Evolutionary conservation across 2,888 invertebrate species (phyloP).

Genomic region (Nomada goodeniana): DNA sequence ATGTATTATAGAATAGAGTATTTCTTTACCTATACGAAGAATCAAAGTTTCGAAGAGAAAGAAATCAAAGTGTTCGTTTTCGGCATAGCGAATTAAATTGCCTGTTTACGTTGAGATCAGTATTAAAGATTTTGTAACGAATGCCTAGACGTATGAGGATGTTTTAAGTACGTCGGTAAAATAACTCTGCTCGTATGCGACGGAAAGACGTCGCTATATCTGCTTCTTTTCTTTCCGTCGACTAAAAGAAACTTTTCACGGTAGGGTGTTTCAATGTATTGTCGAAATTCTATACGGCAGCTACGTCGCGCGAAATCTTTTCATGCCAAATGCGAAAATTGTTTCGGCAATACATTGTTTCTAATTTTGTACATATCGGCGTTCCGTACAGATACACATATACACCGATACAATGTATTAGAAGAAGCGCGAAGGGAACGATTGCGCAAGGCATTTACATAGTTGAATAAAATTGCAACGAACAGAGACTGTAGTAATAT

Average conservation of each 20-base stretch:
- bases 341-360: constrained; percentile 17
- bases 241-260: not conserved
- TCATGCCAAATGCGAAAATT: constrained; percentile 15
- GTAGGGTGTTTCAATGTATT: not conserved
- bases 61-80: constrained; percentile 19
- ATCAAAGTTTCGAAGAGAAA: constrained; percentile 14
- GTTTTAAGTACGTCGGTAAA: constrained; percentile 44
- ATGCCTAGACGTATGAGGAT: constrained; percentile 39
- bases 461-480: constrained; percentile 27
- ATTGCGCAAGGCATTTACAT: constrained; percentile 46
- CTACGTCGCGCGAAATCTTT: constrained; percentile 26
- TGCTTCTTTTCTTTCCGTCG: not conserved
- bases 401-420: constrained; percentile 6
- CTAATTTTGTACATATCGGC: constrained; percentile 62
- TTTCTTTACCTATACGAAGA: constrained; percentile 19
- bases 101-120: constrained; percentile 43
- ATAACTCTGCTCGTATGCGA: constrained; percentile 41
- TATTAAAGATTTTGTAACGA: constrained; percentile 49
- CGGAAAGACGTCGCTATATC: constrained; percentile 20
- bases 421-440: constrained; percentile 10
- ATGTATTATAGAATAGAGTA: constrained; percentile 2
- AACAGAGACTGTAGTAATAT: constrained; percentile 5
- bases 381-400: constrained; percentile 14
- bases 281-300: constrained; percentile 31
- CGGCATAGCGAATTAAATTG: constrained; percentile 26